Evolutionary conservation across 2,797 vertebrate genomes (phyloP), one percentile per base, ranked within the genome.

Genomic region (Carapus acus): DNA sequence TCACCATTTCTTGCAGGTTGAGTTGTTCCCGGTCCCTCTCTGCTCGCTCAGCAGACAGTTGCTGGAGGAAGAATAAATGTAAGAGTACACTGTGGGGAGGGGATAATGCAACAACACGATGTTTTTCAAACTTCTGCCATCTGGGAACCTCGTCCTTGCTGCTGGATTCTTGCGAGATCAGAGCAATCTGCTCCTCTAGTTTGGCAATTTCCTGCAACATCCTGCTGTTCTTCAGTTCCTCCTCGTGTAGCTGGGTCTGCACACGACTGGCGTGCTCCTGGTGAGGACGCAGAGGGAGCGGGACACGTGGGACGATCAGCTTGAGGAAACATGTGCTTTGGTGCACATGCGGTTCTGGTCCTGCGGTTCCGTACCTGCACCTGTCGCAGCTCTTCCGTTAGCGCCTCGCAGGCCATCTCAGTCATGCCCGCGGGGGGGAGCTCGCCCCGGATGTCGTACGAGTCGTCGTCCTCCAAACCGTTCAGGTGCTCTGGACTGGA

Each of bases 311-410:
- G 21, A 46, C 13, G 24, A 27, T 27, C 5, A 27, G 9, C n/a
- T n/a, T n/a, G 24, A 27, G 24, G 4, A 27, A 27, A 4, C 4
- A 27, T 9, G 4, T 4, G 24, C 24, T 27, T 45, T 16, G 40
- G 17, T 40, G 1, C 8, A 33, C 17, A 19, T 0, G 23, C 1
- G 21, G 21, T 0, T 24, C 1, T n/a, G n/a, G n/a, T n/a, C n/a
- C n/a, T n/a, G n/a, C 3, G 9, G 15, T 37, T 12, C 16, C 56
- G 40, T 59, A 90, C 95, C 91, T 97, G 94, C 24, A 90, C 83
- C 48, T 85, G 79, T 53, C 78, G 84, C 29, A 98, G 88, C 58
- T 98, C 93, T 67, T 94, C 91, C 9, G 91, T 90, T 67, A 98
- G 76, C 7, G 93, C 91, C 71, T 92, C 89, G 23, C 80, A 87